Conservation (phyloP, 2,797 vertebrate genomes). For the Enteromius radiatus region DNA sequence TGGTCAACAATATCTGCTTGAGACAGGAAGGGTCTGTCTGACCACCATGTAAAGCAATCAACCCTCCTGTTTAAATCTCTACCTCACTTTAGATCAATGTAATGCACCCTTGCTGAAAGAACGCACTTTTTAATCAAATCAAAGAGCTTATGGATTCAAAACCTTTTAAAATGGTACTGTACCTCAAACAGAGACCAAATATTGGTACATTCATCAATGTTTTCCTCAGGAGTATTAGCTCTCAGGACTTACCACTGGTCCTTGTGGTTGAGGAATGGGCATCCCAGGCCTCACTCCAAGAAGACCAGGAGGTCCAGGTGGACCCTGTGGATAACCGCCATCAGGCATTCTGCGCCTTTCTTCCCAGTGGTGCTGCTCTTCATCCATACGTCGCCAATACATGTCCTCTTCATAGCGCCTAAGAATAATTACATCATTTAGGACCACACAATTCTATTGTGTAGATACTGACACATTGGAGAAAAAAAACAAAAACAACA, state of each 20-base stretch:
- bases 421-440: constrained; percentile 30
- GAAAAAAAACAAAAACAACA: not conserved
- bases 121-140: not conserved
- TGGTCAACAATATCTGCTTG: not conserved
- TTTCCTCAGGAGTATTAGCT: not conserved
- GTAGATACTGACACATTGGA: too few relatives aligned
- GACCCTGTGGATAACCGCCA: constrained; percentile 91
- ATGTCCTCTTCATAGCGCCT: constrained; percentile 98
- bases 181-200: not conserved
- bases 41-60: not conserved
- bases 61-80: not conserved
- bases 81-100: not conserved
- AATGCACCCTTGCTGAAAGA: not conserved
- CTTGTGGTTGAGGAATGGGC: constrained; percentile 90
- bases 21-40: not conserved
- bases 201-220: not conserved
- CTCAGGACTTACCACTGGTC: constrained; percentile 84
- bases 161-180: not conserved
- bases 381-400: constrained; percentile 98
- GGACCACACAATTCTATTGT: not conserved
- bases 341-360: constrained; percentile 92
- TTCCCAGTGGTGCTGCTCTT: constrained; percentile 97
- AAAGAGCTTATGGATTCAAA: not conserved
- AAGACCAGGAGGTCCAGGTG: constrained; percentile 90
- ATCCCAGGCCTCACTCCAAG: constrained; percentile 94